Conservation (phyloP, 2,797 vertebrate species). For the Limosa lapponica region DNA sequence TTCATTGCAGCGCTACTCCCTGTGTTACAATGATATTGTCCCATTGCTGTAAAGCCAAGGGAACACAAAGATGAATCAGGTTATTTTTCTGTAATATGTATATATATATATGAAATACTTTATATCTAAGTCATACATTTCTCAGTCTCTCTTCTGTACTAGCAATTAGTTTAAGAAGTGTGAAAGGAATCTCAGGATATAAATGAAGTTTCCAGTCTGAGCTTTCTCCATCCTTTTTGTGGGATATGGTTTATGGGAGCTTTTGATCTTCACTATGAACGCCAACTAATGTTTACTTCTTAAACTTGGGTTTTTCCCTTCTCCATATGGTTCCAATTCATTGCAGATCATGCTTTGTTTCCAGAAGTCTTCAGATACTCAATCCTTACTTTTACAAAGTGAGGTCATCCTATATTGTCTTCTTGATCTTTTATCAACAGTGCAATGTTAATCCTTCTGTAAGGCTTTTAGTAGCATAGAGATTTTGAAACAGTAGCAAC, state of each 20-base stretch:
- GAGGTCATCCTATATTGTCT: slow-evolving; percentile 15
- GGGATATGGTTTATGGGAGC: slow-evolving; percentile 40
- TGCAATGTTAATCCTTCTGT: neutral
- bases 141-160: neutral
- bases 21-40: neutral
- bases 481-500: slow-evolving; percentile 19
- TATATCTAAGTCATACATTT: neutral
- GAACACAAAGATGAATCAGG: neutral
- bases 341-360: slow-evolving; percentile 46
- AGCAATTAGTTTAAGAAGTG: neutral
- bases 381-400: slow-evolving; percentile 35
- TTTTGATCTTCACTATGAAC: slow-evolving; percentile 70
- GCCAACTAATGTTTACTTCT: slow-evolving; percentile 45
- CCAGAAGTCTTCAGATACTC: slow-evolving; percentile 36
- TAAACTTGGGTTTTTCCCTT: neutral
- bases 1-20: neutral
- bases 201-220: neutral
- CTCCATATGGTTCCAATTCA: slow-evolving; percentile 67
- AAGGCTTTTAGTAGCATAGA: neutral
- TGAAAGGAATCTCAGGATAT: neutral
- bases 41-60: neutral
- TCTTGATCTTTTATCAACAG: slow-evolving; percentile 50
- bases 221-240: slow-evolving; percentile 26
- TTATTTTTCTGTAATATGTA: neutral
- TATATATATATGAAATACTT: neutral